These are phyloP conservation scores for Sebastes iracundus DNA, from an alignment of 2,797 vertebrate species.

Conservation along the genomic window DNA sequence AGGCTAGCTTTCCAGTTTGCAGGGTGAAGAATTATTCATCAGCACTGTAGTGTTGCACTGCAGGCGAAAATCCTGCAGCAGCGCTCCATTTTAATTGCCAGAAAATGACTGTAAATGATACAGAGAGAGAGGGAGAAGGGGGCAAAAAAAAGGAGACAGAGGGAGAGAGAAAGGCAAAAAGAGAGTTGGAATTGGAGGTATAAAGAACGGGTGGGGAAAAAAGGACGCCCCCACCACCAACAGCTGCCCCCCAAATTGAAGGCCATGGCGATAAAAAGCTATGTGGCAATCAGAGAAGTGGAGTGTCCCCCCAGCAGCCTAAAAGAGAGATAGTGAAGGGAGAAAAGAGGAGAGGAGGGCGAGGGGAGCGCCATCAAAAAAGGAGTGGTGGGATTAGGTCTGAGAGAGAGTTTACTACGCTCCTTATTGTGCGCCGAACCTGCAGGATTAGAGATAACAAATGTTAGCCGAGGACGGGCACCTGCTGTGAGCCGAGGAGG, in stretches of 20 bases:
- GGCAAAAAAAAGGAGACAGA: conserved; percentile 49
- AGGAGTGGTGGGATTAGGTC: conserved; percentile 81
- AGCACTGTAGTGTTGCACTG: conserved; percentile 80
- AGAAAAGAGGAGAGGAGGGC: conserved; percentile 71
- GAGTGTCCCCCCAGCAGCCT: conserved; percentile 64
- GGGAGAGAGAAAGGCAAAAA: conserved; percentile 47
- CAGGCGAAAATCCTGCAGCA: conserved; percentile 82
- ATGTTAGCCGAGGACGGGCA: conserved; percentile 80
- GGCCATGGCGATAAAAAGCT: conserved; percentile 77
- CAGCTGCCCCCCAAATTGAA: conserved; percentile 77
- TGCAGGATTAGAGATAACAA: conserved; percentile 87
- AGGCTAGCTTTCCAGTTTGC: conserved; percentile 80
- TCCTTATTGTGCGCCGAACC: conserved; percentile 82
- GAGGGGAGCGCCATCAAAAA: conserved; percentile 76
- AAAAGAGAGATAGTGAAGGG: conserved; percentile 74
- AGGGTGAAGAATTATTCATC: conserved; percentile 84
- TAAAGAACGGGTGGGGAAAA: conserved; percentile 55
- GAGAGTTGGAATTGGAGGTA: conserved; percentile 64
- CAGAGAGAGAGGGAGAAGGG: conserved; percentile 61
- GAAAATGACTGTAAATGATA: conserved; percentile 84
- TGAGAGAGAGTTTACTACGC: conserved; percentile 83
- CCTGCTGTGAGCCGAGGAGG: conserved; percentile 72
- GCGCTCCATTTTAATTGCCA: conserved; percentile 85
- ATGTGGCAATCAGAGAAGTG: conserved; percentile 80
- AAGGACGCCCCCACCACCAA: conserved; percentile 55